Evolutionary conservation across 2,113 vertebrate species (phyloP).

Genomic region (Misgurnus anguillicaudatus): DNA sequence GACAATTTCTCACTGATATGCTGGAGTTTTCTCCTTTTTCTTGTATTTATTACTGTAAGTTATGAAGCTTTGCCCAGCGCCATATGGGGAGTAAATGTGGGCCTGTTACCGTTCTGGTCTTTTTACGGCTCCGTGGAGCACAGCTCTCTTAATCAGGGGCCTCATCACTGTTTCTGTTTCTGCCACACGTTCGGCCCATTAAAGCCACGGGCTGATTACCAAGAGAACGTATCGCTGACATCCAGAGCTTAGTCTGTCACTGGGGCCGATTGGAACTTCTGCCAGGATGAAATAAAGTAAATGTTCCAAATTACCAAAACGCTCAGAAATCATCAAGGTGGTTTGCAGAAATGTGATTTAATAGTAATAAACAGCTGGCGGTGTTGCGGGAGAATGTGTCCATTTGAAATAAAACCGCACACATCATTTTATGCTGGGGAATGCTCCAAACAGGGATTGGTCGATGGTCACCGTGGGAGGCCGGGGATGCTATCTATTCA

Average conservation of each 20-base stretch:
- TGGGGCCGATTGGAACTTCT: constrained; percentile 38
- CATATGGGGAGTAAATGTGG: constrained; percentile 72
- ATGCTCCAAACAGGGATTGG: not conserved
- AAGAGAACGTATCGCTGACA: constrained; percentile 68
- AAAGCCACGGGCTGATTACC: constrained; percentile 72
- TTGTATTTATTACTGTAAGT: constrained; percentile 66
- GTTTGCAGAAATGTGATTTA: constrained; percentile 6
- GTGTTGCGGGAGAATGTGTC: not conserved
- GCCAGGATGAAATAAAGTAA: constrained; percentile 19
- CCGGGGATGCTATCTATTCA: constrained; percentile 40
- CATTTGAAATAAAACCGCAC: constrained; percentile 19
- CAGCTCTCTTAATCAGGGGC: constrained; percentile 74
- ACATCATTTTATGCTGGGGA: not conserved
- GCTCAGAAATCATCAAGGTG: constrained; percentile 1
- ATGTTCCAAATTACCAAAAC: constrained; percentile 19
- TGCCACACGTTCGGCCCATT: constrained; percentile 74
- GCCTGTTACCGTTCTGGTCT: constrained; percentile 61
- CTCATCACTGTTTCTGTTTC: constrained; percentile 72
- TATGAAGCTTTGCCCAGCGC: constrained; percentile 67
- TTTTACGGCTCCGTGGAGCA: constrained; percentile 65
- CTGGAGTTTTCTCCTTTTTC: constrained; percentile 35
- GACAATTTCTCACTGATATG: not conserved
- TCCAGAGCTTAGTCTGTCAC: constrained; percentile 66
- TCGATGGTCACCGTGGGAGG: constrained; percentile 26
- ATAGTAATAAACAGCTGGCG: not conserved